Evolutionary conservation across 2,113 vertebrate species (phyloP).

Genomic region (Picathartes gymnocephalus): DNA sequence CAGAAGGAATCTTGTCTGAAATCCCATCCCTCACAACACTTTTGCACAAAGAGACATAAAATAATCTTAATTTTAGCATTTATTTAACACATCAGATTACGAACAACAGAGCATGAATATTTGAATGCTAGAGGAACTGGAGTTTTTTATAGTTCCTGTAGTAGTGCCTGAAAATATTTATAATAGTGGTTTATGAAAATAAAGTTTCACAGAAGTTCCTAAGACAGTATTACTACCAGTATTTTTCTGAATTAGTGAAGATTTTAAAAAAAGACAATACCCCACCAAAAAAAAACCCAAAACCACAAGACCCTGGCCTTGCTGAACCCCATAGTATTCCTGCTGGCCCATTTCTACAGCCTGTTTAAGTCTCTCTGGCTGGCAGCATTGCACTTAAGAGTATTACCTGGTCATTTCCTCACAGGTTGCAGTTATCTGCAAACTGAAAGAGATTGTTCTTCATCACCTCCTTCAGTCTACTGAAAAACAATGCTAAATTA

Average conservation of each 20-base stretch:
- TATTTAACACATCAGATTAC: background rate
- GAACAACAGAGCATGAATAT: background rate
- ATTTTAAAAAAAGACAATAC: background rate
- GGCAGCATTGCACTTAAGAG: background rate
- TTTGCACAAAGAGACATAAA: background rate
- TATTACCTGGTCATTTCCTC: background rate
- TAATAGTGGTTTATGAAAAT: background rate
- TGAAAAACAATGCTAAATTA: background rate
- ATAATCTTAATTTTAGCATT: background rate
- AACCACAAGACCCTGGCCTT: background rate
- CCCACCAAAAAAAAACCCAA: accelerated
- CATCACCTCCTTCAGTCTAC: background rate
- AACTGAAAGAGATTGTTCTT: background rate
- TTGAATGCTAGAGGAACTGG: background rate
- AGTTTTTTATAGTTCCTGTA: background rate
- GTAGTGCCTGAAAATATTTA: background rate
- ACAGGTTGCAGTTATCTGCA: no score
- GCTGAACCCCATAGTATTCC: background rate
- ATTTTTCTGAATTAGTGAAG: background rate
- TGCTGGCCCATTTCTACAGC: background rate
- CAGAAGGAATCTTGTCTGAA: background rate
- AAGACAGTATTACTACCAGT: background rate
- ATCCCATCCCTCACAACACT: background rate
- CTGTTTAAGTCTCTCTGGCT: background rate
- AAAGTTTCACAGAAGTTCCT: background rate